Evolutionary conservation across 1,140 invertebrate genomes (phyloP).

Genomic region (Leptinotarsa defecta): DNA sequence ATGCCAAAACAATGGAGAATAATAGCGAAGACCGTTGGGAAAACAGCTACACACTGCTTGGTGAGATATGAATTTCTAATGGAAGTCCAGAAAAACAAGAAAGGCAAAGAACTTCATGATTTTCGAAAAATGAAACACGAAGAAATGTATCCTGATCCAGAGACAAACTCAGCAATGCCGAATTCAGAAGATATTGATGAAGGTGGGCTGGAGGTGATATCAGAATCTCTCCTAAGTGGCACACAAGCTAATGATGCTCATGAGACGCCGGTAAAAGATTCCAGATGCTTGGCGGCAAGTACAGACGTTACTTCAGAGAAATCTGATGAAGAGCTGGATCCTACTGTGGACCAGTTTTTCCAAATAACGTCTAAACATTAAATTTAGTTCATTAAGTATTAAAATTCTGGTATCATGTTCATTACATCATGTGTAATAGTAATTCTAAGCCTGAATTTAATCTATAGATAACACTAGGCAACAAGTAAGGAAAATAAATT

Average conservation of each 20-base stretch:
- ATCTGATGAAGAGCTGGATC: constrained; percentile 84
- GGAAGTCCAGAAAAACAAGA: constrained; percentile 97
- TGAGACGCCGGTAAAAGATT: constrained; percentile 98
- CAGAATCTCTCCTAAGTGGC: constrained; percentile 92
- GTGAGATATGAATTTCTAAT: constrained; percentile 96
- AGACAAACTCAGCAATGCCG: constrained; percentile 97
- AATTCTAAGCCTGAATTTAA: too few relatives aligned
- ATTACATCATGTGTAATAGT: too few relatives aligned
- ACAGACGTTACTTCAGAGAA: constrained; percentile 80
- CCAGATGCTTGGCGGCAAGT: constrained; percentile 95
- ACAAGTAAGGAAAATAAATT: too few relatives aligned
- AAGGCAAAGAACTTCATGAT: constrained; percentile 91
- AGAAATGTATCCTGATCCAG: constrained; percentile 99
- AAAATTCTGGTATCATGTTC: too few relatives aligned
- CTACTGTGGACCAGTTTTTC: constrained; percentile 80
- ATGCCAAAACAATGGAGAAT: constrained; percentile 99
- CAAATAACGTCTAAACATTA: constrained; percentile 54
- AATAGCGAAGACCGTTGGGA: constrained; percentile 97
- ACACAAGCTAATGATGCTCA: constrained; percentile 95
- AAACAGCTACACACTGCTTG: constrained; percentile 97
- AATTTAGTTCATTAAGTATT: too few relatives aligned
- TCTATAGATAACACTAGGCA: too few relatives aligned
- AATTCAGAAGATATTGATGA: constrained; percentile 99
- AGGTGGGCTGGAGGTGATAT: constrained; percentile 99
- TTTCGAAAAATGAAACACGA: constrained; percentile 96